Conservation (phyloP, 2,888 invertebrate genomes). For the Steromphala cineraria region DNA sequence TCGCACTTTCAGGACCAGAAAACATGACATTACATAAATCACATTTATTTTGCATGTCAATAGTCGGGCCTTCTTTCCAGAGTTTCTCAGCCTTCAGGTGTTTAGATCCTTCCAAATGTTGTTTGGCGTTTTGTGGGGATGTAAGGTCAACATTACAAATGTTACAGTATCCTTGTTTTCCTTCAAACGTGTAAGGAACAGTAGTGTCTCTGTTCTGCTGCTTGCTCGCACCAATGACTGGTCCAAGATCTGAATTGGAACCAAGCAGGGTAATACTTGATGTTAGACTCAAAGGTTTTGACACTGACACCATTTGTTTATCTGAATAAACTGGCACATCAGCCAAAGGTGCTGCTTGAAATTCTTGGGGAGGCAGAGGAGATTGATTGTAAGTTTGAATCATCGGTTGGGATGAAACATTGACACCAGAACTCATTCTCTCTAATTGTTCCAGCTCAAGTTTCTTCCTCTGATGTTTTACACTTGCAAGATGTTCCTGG, state of each 20-base stretch:
- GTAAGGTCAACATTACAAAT: slow-evolving; percentile 40
- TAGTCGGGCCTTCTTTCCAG: not conserved
- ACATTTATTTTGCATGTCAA: slow-evolving; percentile 35
- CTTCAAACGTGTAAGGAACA: slow-evolving; percentile 27
- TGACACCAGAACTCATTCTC: not conserved
- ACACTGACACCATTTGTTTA: not conserved
- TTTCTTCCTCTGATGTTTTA: slow-evolving; percentile 44
- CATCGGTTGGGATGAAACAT: not conserved
- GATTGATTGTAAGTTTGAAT: not conserved
- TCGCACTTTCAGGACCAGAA: slow-evolving; percentile 39
- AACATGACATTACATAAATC: slow-evolving; percentile 45
- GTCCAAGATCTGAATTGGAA: not conserved
- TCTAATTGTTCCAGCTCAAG: not conserved
- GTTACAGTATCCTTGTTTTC: slow-evolving; percentile 35
- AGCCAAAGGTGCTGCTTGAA: not conserved
- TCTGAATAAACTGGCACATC: not conserved
- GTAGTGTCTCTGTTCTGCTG: not conserved
- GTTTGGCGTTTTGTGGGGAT: slow-evolving; percentile 31
- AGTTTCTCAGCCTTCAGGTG: slow-evolving; percentile 41
- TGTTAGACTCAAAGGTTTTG: not conserved
- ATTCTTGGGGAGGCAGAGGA: not conserved
- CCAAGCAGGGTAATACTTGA: not conserved
- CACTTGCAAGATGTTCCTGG: slow-evolving; percentile 47
- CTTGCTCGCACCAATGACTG: not conserved
- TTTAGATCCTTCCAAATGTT: slow-evolving; percentile 41